Evolutionary conservation across 53 echinoderm and acorn worm species (phyloP).

Genomic region (Holothuria scabra): DNA sequence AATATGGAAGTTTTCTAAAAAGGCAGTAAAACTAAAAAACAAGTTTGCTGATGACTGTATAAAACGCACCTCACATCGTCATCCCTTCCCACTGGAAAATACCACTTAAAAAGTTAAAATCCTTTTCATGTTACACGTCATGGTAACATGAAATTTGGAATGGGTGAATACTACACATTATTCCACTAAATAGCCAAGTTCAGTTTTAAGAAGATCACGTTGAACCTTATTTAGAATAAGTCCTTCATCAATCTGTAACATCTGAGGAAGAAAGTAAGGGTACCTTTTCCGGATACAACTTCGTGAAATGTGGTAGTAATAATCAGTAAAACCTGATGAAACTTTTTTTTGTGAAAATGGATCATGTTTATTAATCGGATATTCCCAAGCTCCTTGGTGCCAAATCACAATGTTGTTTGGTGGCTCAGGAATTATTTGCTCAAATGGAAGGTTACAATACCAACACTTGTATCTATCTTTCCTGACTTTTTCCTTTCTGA

Average conservation of each 20-base stretch:
- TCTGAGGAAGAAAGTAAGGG: conserved; percentile 34
- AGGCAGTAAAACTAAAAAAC: too few species aligned
- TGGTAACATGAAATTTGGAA: too few species aligned
- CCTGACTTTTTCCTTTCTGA: conserved; percentile 38
- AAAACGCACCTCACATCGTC: too few species aligned
- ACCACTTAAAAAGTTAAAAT: too few species aligned
- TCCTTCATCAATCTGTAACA: background rate
- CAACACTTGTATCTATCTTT: conserved; percentile 45
- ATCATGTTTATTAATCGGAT: conserved; percentile 7
- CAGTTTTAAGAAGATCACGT: conserved; percentile 38
- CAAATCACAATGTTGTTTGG: conserved; percentile 42
- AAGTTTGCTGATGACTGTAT: too few species aligned
- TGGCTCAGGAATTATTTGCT: too few species aligned
- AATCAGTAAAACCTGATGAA: background rate
- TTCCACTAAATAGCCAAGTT: conserved; percentile 1
- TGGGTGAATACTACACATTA: too few species aligned
- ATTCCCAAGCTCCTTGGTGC: conserved; percentile 50
- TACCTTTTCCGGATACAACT: conserved; percentile 44
- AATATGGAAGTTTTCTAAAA: too few species aligned
- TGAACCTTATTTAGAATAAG: conserved; percentile 19
- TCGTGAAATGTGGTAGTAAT: conserved; percentile 18
- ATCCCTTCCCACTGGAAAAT: too few species aligned
- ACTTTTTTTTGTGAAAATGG: background rate
- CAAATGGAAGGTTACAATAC: conserved; percentile 51
- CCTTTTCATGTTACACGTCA: too few species aligned